Evolutionary conservation across 1,140 invertebrate species (phyloP).

Genomic region (Papilio helenus): DNA sequence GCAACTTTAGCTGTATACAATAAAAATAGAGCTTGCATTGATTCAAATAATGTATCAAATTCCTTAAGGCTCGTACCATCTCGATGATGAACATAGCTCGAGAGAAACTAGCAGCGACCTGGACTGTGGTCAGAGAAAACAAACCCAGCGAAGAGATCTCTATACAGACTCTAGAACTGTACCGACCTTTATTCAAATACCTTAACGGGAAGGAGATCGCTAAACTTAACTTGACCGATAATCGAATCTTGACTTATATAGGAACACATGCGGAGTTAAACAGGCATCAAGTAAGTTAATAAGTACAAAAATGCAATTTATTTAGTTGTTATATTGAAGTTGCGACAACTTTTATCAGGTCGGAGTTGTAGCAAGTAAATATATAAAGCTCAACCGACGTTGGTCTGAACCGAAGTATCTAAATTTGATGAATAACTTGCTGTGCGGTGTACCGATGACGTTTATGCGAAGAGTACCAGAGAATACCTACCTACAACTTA

Average conservation of each 20-base stretch:
- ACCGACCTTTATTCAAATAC: slow-evolving; percentile 70
- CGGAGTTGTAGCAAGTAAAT: slow-evolving; percentile 65
- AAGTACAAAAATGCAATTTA: neutral
- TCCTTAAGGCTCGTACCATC: slow-evolving; percentile 65
- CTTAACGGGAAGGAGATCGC: slow-evolving; percentile 68
- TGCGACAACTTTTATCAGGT: slow-evolving; percentile 56
- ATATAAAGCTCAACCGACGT: slow-evolving; percentile 56
- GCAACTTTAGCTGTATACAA: too few species aligned
- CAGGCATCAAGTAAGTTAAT: slow-evolving; percentile 65
- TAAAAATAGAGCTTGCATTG: too few species aligned
- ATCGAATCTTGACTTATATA: slow-evolving; percentile 65
- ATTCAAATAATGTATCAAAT: slow-evolving; percentile 2
- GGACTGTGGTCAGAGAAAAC: slow-evolving; percentile 60
- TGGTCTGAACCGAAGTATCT: slow-evolving; percentile 64
- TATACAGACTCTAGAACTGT: slow-evolving; percentile 56
- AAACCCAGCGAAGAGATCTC: slow-evolving; percentile 45
- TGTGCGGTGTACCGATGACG: slow-evolving; percentile 72
- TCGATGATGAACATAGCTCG: slow-evolving; percentile 72
- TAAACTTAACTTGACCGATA: slow-evolving; percentile 62
- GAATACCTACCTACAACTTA: slow-evolving; percentile 63
- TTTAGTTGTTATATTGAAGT: neutral
- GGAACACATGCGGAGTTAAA: slow-evolving; percentile 70
- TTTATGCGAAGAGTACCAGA: slow-evolving; percentile 61
- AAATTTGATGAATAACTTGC: slow-evolving; percentile 73
- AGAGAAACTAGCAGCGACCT: slow-evolving; percentile 68